Evolutionary conservation across 2,113 vertebrate genomes (phyloP), one percentile per base, ranked within the genome.

Genomic region (Eudyptes chrysolophus): DNA sequence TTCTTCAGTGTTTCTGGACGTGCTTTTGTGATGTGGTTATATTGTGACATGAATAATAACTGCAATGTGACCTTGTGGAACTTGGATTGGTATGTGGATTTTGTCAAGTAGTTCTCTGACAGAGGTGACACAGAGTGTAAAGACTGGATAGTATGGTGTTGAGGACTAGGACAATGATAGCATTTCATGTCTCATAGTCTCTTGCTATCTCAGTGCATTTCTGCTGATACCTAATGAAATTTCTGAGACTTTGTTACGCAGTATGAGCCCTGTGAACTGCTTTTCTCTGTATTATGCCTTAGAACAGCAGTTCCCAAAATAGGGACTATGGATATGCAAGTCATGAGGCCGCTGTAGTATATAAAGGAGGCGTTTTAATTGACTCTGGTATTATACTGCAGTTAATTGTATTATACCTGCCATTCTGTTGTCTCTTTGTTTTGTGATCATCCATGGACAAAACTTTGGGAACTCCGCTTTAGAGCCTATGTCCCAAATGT

Each of bases 261-360:
- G 8, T 14, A 3, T 36, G 71, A 80, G n/a, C 22, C 32, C 44
- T 64, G 32, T 60, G 44, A 72, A 4, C 52, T 72, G 54, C n/a
- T 18, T 79, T 12, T 26, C 25, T 68, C 65, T 76, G 13, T 36
- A 2, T 40, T 65, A 5, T n/a, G 20, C 40, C 27, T 65, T 55
- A 36, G 66, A 88, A 32, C n/a, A 64, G 52, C 57, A 60, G 32
- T 66, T 75, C 44, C 57, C 61, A 71, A 60, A 94, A 44, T 36
- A 52, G 2, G 3, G 18, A 12, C 44, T 60, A 0, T 32, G 68
- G 29, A 21, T 32, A 6, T 69, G 7, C 18, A 52, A 54, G 32
- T 66, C 25, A 15, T 6, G 19, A 79, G 13, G 14, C 46, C 0
- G 0, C 55, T 78, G 27, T 34, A 29, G 55, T 7, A 24, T 30